Conservation (phyloP, 2,888 invertebrate genomes). For the Galerucella nymphaeae region DNA sequence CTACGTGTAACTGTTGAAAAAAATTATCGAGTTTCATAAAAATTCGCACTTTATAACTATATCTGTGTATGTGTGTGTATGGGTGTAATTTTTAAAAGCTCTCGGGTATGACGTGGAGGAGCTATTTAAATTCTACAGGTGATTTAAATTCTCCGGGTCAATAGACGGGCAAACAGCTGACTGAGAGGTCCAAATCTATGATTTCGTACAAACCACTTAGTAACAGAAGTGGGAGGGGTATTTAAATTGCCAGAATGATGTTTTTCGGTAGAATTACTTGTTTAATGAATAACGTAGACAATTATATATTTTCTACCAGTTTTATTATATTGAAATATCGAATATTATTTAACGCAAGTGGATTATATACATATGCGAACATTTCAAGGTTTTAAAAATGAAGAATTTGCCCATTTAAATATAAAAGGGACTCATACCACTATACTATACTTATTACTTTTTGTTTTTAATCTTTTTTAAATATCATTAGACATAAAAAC, state of each 20-base stretch:
- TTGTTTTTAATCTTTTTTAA: no score
- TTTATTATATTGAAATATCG: not conserved
- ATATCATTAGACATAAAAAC: no score
- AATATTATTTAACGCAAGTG: not conserved
- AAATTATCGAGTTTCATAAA: not conserved
- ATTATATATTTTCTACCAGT: not conserved
- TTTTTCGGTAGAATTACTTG: not conserved
- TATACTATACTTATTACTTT: no score
- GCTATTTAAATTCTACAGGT: slow-evolving; percentile 20
- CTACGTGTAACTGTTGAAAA: slow-evolving; percentile 9
- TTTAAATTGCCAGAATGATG: not conserved
- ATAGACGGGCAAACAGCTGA: slow-evolving; percentile 30
- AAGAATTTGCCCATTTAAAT: no score
- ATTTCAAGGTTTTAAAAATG: not conserved
- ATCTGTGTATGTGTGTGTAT: not conserved
- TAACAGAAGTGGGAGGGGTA: not conserved
- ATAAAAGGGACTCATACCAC: no score
- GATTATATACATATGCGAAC: not conserved
- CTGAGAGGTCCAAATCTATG: slow-evolving; percentile 17
- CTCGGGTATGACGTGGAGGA: slow-evolving; percentile 7
- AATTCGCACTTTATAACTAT: slow-evolving; percentile 1
- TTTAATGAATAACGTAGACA: not conserved
- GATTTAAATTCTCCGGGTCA: slow-evolving; percentile 34
- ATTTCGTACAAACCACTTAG: slow-evolving; percentile 13
- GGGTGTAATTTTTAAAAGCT: not conserved